Evolutionary conservation across 2,888 invertebrate species (phyloP), one percentile per base, ranked within the genome.

Genomic region (Nemapogon koenigi): DNA sequence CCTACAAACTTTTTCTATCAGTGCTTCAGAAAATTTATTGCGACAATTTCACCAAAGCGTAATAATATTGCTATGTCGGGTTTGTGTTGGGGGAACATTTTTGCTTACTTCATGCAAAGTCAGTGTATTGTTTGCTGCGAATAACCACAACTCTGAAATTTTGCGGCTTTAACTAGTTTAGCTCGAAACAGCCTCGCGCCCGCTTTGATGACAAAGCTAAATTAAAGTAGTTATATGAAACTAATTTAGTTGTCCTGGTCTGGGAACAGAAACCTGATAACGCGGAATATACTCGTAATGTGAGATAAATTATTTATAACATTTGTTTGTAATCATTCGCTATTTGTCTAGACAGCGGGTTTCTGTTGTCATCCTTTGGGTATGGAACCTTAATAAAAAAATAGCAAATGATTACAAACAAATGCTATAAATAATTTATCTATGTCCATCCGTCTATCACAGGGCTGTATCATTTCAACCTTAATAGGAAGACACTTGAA

Each of bases 1-100:
- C 44, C 46, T 43, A 46, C 41, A 57, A 68, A 69, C 49, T 69
- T 69, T 67, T 67, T 66, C 69, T 65, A 66, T 66, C 60, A 61
- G 47, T 50, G 48, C 47, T 47, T 29, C 47, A 41, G 44, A 46
- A 55, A 62, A 67, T 63, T 62, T 63, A 63, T 63, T 50, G 57
- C 55, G 56, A 60, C 62, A 62, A 60, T 65, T 60, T 58, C 49
- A 46, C 46, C 43, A 38, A 19, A 49, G 47, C 49, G 55, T 58
- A 52, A 55, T 52, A 52, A 44, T 43, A 47, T 40, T 43, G 43
- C 43, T 46, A 43, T 35, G 40, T 49, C 43, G 46, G 39, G 40
- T 39, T 32, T 42, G 36, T 46, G 44, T 43, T 45, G 43, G 48
- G 31, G 39, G 43, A 36, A 46, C 43, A 46, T 54, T 55, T 40